Conservation (phyloP, 2,113 vertebrate genomes). For the Scytalopus superciliaris region DNA sequence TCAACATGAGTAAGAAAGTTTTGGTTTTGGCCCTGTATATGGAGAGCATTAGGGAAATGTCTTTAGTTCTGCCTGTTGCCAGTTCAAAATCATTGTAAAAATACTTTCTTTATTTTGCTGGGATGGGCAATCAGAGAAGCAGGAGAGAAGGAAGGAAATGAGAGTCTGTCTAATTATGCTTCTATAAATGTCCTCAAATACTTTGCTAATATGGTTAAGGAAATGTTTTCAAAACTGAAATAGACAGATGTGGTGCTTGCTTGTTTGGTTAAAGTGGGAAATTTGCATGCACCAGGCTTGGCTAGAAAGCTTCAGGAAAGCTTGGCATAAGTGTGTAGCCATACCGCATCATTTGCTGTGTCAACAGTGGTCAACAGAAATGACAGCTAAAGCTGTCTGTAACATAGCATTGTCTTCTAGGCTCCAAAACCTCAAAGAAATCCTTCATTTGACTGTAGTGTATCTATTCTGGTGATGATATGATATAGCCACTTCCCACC, state of each 20-base stretch:
- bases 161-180: not conserved
- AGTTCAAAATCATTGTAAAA: not conserved
- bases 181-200: constrained; percentile 25
- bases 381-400: not conserved
- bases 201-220: not conserved
- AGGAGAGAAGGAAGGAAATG: constrained; percentile 9
- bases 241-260: not conserved
- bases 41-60: not conserved
- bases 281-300: not conserved
- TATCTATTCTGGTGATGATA: not conserved
- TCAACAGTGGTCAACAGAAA: constrained; percentile 15
- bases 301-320: constrained; percentile 1
- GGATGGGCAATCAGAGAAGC: not conserved
- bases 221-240: not conserved
- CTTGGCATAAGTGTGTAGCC: not conserved
- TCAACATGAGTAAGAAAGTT: not conserved
- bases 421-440: constrained; percentile 10
- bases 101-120: not conserved
- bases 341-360: not conserved
- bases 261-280: not conserved
- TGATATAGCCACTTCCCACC: not conserved
- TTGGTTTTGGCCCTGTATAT: not conserved
- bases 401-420: not conserved
- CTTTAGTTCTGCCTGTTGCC: not conserved
- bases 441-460: not conserved